A percentile compares a stretch with the other conserved stretches of the same genome.
Conservation (phyloP, 2,113 vertebrate species). For the Apteryx mantelli region DNA sequence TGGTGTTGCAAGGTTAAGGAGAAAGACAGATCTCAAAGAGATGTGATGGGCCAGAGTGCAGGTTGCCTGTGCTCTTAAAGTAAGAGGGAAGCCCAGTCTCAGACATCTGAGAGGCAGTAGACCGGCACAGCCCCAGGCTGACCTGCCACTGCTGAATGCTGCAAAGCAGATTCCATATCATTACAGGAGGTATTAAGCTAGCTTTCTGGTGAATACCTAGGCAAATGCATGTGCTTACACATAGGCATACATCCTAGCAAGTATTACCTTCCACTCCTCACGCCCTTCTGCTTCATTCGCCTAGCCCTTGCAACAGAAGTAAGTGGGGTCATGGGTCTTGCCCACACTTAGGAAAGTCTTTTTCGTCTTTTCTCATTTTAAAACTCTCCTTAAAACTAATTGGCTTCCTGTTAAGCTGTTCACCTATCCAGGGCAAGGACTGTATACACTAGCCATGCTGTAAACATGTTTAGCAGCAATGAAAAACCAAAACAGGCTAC, state of each 20-base stretch:
- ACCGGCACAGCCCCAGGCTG: constrained; percentile 18
- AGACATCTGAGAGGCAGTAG: neutral
- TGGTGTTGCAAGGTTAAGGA: neutral
- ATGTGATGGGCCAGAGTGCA: neutral
- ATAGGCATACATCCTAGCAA: rapidly evolving
- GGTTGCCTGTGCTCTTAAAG: neutral
- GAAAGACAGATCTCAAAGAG: neutral
- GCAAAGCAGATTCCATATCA: neutral
- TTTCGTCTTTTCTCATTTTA: neutral
- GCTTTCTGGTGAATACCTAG: neutral
- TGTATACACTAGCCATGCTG: neutral
- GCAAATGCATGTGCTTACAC: neutral
- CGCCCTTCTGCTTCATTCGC: neutral
- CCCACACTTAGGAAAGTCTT: neutral
- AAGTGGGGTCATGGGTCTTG: neutral
- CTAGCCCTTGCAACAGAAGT: neutral
- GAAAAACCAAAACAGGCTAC: neutral
- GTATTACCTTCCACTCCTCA: neutral
- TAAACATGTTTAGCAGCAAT: neutral
- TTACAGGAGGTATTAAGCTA: neutral
- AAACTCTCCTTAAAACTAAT: neutral
- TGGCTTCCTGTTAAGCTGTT: neutral
- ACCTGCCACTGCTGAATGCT: neutral
- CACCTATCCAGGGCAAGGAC: neutral
- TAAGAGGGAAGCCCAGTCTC: neutral